Evolutionary conservation across 1,140 invertebrate genomes (phyloP), one percentile per base, ranked within the genome.

Genomic region (Ips nitidus): DNA sequence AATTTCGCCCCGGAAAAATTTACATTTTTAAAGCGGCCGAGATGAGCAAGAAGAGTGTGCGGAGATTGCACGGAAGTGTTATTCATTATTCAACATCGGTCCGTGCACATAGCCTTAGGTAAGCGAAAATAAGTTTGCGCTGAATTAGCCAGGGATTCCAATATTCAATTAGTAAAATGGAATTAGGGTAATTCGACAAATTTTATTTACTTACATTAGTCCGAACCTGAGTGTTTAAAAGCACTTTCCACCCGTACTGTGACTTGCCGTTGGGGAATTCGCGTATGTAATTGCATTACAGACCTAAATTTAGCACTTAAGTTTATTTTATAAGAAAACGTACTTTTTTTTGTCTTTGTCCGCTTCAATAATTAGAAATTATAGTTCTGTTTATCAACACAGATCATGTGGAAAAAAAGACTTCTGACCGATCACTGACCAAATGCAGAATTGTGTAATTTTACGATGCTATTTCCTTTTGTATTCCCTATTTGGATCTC

Each of bases 21-120:
- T 60, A 38, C 58, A 60, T 60, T 60, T 57, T 60, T 60, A 60
- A 43, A 60, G 42, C 41, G 38, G 42, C 1, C n/a, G 3, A 43
- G 41, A 43, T 60, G 42, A 36, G 55, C 7, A 57, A 57, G 58
- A 60, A 45, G 58, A 45, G 58, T 45, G 22, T 45, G 22, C 8
- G 41, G 42, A 60, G 58, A 60, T 60, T 60, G 58, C 58, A 60
- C 8, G 42, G 42, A 43, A 60, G 58, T 36, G 40, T 45, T 60
- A 60, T 60, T 60, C 58, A 60, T 60, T 60, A 60, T 60, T 60
- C 58, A 60, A 60, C 58, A 60, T 60, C 42, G 58, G 58, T 43
- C 58, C 40, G 55, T 42, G 58, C 58, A 45, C 45, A 45, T 45
- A 43, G 42, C 41, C 36, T 45, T n/a, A 45, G 58, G 42, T 60